Conservation (phyloP, 2,888 invertebrate species). For the Nomada ferruginata region DNA sequence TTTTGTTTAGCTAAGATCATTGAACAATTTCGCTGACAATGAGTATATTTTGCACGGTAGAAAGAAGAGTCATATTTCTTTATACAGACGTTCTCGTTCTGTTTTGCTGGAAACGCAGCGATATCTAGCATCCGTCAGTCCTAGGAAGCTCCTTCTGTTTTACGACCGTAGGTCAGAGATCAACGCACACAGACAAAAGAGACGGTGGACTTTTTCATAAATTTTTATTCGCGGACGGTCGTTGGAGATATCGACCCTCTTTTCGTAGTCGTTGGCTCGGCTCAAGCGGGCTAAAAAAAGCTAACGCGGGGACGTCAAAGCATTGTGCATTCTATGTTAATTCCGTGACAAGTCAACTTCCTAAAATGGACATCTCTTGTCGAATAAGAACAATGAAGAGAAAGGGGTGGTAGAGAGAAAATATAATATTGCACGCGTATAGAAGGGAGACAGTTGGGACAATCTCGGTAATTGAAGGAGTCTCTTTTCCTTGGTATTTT, state of each 20-base stretch:
- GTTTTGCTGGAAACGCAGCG: not conserved
- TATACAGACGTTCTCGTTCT: not conserved
- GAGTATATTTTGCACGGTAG: no score
- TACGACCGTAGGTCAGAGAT: not conserved
- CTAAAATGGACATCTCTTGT: not conserved
- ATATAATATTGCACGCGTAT: not conserved
- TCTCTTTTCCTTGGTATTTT: constrained; percentile 6
- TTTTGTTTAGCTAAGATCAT: no score
- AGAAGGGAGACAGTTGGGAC: not conserved
- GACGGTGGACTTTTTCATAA: not conserved
- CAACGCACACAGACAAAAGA: not conserved
- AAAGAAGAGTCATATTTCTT: no score
- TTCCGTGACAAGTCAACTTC: not conserved
- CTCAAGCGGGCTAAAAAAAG: not conserved
- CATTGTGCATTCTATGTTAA: not conserved
- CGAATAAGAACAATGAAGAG: not conserved
- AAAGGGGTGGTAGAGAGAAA: not conserved
- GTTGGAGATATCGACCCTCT: constrained; percentile 3
- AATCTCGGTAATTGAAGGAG: constrained; percentile 12
- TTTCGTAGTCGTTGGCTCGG: not conserved
- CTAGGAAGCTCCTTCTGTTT: not conserved
- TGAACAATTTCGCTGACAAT: no score
- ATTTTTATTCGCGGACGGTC: constrained; percentile 7
- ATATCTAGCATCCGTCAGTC: not conserved
- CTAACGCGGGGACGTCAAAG: not conserved